Conservation (phyloP, 2,113 vertebrate species). For the Heterotilapia buettikoferi region DNA sequence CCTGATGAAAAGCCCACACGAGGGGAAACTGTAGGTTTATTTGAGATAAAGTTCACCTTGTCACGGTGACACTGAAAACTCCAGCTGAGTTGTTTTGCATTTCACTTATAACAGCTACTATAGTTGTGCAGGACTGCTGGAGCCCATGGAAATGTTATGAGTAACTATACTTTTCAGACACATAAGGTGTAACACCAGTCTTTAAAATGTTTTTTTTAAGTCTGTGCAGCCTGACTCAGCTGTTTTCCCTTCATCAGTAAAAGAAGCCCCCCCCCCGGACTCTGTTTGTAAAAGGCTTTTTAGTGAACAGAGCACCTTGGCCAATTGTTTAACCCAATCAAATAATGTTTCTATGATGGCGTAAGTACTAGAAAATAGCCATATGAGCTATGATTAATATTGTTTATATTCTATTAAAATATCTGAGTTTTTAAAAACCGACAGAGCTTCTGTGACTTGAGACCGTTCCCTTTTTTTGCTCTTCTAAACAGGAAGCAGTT, state of each 20-base stretch:
- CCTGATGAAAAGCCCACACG: background rate
- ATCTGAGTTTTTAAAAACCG: background rate
- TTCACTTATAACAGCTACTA: background rate
- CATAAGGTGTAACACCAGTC: background rate
- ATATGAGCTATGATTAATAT: background rate
- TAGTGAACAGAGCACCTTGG: background rate
- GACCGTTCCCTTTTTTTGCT: accelerated
- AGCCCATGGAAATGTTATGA: background rate
- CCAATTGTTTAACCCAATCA: background rate
- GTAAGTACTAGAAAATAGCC: background rate
- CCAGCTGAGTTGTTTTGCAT: background rate
- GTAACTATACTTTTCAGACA: background rate
- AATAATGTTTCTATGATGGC: background rate
- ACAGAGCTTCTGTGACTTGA: background rate
- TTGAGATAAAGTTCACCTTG: background rate
- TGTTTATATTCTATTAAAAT: background rate
- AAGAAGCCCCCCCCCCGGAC: accelerated
- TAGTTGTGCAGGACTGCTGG: background rate
- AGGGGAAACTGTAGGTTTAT: background rate
- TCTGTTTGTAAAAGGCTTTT: background rate
- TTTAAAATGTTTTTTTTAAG: background rate
- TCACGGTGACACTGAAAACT: background rate
- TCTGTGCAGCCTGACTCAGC: background rate
- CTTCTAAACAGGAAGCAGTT: background rate
- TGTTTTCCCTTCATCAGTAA: background rate